Base-by-base conservation (phyloP, 1,140 invertebrate species). In the Drosophila tsacasi region DNA sequence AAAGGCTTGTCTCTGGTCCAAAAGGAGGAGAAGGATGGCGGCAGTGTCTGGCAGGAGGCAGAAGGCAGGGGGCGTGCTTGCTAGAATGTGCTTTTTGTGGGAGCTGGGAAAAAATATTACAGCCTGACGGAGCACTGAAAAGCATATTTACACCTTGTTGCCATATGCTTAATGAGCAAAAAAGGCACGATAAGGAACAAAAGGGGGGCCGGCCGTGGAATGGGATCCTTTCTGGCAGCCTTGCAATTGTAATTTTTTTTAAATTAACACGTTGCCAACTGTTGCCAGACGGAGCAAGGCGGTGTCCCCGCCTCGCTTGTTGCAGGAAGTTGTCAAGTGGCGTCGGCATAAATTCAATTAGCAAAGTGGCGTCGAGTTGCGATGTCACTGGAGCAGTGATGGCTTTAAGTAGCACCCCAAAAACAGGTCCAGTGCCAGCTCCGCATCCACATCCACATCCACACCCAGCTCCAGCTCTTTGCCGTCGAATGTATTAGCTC, bases 291-390 rank as follows among this genome's bases (percentile, higher is more conserved):
- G 39, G 10, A 49, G 21, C 46, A n/a, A 32, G 40, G 25, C 9
- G 47, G 21, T 30, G 30, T 49, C 65, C 64, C 57, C 49, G 50
- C 47, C 44, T 55, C 44, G 66, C 46, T 37, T 67, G 66, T 68
- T 63, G 58, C 69, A 75, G 83, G 77, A 83, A 83, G 83, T 83
- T 86, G 83, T 87, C 83, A 86, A 80, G 60, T 87, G 60, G 76
- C 46, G 73, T 72, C 80, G 68, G 84, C 77, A 87, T 89, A 87
- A 87, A 89, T 87, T 87, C 84, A 87, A 87, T 87, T 87, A 87
- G 81, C 85, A 89, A 78, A 87, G 84, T 87, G 84, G 66, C 81
- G 61, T 75, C 75, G 77, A 82, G 63, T 61, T 67, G 60, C 65
- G 12, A 37, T 37, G 23, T 12, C 32, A 10, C 19, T 21, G 17